These are phyloP conservation scores for Cyaniris semiargus DNA, from an alignment of 2,888 invertebrate genomes.

Conservation along the genomic window DNA sequence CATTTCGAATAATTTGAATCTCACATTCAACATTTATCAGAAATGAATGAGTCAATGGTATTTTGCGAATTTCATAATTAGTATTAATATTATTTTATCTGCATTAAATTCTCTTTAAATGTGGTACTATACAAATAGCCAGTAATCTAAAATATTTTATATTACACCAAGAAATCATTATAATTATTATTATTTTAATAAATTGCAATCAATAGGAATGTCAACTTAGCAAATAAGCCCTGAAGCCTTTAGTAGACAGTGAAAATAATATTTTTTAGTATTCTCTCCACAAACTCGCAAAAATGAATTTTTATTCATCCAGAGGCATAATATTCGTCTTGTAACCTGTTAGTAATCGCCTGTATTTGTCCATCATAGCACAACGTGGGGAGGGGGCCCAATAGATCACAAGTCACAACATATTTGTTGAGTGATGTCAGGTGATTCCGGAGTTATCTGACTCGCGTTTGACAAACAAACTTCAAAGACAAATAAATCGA, in stretches of 20 bases:
- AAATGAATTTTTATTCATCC: no score
- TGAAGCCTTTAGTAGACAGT: no score
- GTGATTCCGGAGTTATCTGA: slow-evolving; percentile 9
- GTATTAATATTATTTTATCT: not conserved
- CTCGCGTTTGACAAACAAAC: slow-evolving; percentile 7
- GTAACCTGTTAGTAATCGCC: not conserved
- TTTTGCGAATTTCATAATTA: not conserved
- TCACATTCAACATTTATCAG: not conserved
- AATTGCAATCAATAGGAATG: not conserved
- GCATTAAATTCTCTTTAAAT: not conserved
- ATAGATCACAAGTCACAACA: not conserved
- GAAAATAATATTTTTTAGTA: no score
- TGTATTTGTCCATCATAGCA: not conserved
- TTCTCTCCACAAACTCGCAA: no score
- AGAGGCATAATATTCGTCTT: no score
- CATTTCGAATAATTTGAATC: slow-evolving; percentile 32
- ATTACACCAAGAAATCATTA: not conserved
- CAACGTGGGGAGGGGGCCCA: not conserved
- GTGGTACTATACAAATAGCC: not conserved
- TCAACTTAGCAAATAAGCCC: not conserved
- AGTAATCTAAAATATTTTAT: not conserved
- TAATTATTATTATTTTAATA: not conserved
- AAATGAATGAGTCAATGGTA: not conserved
- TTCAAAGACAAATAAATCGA: slow-evolving; percentile 17
- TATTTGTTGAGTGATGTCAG: slow-evolving; percentile 8